Evolutionary conservation across 1,140 invertebrate genomes (phyloP).

Genomic region (Paraescarpia echinospica): DNA sequence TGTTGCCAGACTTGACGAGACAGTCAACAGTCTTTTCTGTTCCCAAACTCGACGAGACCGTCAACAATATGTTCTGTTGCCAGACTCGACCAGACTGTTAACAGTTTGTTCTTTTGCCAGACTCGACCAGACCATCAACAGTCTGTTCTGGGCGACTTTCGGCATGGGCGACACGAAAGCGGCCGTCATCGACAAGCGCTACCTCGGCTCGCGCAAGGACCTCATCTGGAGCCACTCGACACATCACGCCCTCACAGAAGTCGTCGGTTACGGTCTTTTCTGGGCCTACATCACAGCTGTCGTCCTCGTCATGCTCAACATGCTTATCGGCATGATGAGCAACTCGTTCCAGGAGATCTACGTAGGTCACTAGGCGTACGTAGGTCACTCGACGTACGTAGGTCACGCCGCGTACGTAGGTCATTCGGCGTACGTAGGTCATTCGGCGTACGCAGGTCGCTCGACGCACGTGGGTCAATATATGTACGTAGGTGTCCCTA

Average conservation of each 20-base stretch:
- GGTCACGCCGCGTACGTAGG: too few relatives aligned
- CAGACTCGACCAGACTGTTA: too few relatives aligned
- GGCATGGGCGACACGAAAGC: slow-evolving; percentile 68
- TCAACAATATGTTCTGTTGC: too few relatives aligned
- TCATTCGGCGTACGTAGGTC: too few relatives aligned
- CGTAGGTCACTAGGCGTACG: slow-evolving; percentile 29
- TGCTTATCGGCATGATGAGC: slow-evolving; percentile 41
- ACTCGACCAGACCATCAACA: slow-evolving; percentile 65
- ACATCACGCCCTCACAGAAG: slow-evolving; percentile 28
- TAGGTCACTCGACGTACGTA: too few relatives aligned
- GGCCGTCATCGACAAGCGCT: slow-evolving; percentile 60
- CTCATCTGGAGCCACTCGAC: slow-evolving; percentile 7
- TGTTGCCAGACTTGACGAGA: too few relatives aligned
- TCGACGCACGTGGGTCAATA: too few relatives aligned
- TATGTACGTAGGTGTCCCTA: too few relatives aligned
- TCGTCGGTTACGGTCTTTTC: slow-evolving; percentile 37
- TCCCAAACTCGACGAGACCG: too few relatives aligned
- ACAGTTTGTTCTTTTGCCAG: slow-evolving; percentile 41
- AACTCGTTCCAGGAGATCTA: slow-evolving; percentile 39
- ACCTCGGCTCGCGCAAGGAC: background rate
- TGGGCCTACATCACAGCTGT: slow-evolving; percentile 33
- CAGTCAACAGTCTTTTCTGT: too few relatives aligned
- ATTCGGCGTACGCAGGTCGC: too few relatives aligned
- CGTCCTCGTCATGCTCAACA: slow-evolving; percentile 38
- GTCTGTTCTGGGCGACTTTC: slow-evolving; percentile 72